phyloP scores from a whole-genome alignment of 2,888 invertebrate genomes.

The Subacronicta megacephala region DNA sequence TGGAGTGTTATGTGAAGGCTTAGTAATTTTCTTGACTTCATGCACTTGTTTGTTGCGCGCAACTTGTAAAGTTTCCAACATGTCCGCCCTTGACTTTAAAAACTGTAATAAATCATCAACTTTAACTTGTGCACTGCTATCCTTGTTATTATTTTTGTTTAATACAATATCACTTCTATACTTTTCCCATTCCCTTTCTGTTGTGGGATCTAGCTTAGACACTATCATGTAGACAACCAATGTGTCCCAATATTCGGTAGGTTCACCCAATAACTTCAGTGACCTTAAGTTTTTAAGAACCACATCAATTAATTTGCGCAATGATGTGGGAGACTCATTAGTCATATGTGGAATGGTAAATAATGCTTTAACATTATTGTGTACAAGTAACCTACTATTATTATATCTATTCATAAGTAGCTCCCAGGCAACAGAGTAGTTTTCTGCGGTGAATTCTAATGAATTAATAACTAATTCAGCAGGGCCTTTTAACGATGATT shows the following conservation, averaged over 20 bases:
- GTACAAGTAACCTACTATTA: constrained; percentile 7
- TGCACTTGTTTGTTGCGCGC: no score
- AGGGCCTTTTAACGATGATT: constrained; percentile 5
- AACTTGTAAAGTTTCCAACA: no score
- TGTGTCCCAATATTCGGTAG: constrained; percentile 2
- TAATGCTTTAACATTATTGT: constrained; percentile 4
- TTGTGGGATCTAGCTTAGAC: neutral
- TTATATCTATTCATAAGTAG: constrained; percentile 8
- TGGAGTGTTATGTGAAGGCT: no score
- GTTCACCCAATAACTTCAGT: neutral
- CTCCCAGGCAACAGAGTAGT: constrained; percentile 11
- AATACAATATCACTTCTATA: neutral
- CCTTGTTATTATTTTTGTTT: neutral
- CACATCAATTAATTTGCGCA: neutral
- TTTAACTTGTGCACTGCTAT: constrained; percentile 1
- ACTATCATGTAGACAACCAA: neutral
- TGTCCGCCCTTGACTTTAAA: neutral
- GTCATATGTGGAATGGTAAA: neutral
- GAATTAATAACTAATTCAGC: constrained; percentile 6
- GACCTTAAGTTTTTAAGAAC: neutral
- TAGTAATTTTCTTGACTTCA: no score
- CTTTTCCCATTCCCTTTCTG: constrained; percentile 5
- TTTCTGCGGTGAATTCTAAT: constrained; percentile 5
- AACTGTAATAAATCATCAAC: constrained; percentile 13
- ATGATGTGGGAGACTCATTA: neutral